These are phyloP conservation scores for Laspeyria flexula DNA, from an alignment of 2,888 invertebrate genomes.

Conservation along the genomic window DNA sequence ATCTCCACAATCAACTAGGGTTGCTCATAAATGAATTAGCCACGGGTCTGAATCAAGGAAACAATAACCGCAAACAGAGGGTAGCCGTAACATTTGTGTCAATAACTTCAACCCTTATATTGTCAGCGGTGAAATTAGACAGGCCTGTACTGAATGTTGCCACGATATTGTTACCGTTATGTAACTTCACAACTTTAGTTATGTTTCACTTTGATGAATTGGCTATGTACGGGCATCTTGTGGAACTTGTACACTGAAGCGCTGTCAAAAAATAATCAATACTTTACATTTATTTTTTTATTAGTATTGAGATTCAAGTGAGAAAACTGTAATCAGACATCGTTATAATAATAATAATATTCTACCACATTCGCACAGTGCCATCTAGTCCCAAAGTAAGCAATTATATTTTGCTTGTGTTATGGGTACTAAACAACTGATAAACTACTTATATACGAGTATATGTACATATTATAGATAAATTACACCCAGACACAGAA, in stretches of 20 bases:
- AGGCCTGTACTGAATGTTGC: conserved; percentile 43
- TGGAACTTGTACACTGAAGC: not conserved
- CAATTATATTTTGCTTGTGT: no score
- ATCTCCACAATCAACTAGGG: conserved; percentile 56
- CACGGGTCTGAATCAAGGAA: conserved; percentile 72
- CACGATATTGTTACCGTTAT: conserved; percentile 51
- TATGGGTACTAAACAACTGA: no score
- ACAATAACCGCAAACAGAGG: conserved; percentile 82
- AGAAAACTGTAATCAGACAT: no score
- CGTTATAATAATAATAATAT: no score
- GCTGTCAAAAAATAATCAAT: no score
- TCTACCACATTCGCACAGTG: no score
- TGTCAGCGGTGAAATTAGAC: conserved; percentile 66
- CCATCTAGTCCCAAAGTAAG: no score
- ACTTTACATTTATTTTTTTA: no score
- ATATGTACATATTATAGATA: no score
- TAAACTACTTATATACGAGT: no score
- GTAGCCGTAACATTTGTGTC: conserved; percentile 75
- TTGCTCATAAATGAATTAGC: conserved; percentile 74
- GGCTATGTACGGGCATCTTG: not conserved
- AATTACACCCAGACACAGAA: no score
- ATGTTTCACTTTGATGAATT: conserved; percentile 10
- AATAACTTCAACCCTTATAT: conserved; percentile 73
- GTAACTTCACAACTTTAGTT: conserved; percentile 21
- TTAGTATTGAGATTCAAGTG: no score